Percentiles rank a stretch among this genome's conserved stretches.
Conservation (phyloP, 2,888 invertebrate species). For the Byasa hedistus region DNA sequence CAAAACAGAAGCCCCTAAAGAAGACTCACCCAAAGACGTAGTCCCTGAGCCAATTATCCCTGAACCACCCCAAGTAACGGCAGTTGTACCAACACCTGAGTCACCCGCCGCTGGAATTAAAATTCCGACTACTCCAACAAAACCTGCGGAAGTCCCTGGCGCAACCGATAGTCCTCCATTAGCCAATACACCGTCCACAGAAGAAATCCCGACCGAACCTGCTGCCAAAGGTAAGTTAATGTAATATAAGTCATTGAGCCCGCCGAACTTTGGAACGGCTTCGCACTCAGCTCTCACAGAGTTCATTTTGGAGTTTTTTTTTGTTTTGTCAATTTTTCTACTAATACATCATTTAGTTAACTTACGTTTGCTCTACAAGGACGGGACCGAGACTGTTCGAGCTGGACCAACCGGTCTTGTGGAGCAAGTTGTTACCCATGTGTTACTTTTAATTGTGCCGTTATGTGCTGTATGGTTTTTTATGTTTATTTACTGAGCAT, state of each 20-base stretch:
- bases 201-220: constrained; percentile 53
- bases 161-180: constrained; percentile 66
- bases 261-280: constrained; percentile 49
- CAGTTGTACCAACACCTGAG: constrained; percentile 29
- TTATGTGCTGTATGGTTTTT: constrained; percentile 76
- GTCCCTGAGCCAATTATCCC: constrained; percentile 8
- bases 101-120: constrained; percentile 30
- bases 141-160: constrained; percentile 27
- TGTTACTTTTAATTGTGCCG: constrained; percentile 73
- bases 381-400: constrained; percentile 30
- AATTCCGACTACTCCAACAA: constrained; percentile 28
- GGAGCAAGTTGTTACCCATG: constrained; percentile 52
- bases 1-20: constrained; percentile 7
- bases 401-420: constrained; percentile 40
- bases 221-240: constrained; percentile 70
- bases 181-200: constrained; percentile 67
- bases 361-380: constrained; percentile 60
- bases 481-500: constrained; percentile 73
- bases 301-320: constrained; percentile 76
- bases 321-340: constrained; percentile 48
- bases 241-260: constrained; percentile 34
- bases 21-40: constrained; percentile 21
- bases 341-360: constrained; percentile 64
- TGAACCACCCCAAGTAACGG: constrained; percentile 9
- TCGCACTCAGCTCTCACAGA: constrained; percentile 74